phyloP scores from a whole-genome alignment of 2,888 invertebrate species.

The Nemoura dubitans region DNA sequence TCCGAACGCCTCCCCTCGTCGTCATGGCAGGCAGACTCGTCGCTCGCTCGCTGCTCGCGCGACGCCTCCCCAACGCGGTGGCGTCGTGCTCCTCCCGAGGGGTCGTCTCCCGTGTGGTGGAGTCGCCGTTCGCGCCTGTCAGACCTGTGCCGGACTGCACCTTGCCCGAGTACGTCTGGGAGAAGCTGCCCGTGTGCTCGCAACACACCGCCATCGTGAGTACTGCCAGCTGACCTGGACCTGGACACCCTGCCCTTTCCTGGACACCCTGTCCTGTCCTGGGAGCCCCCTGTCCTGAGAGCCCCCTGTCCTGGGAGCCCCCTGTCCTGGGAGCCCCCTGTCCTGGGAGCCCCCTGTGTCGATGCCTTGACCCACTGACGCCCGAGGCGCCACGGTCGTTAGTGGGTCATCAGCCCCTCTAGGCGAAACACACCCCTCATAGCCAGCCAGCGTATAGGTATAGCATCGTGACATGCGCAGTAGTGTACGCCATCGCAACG shows the following conservation, averaged over 20 bases:
- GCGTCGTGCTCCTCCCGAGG: not conserved
- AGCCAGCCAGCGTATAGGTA: too few relatives aligned
- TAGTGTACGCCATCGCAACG: too few relatives aligned
- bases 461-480: too few relatives aligned
- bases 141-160: constrained; percentile 67
- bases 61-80: not conserved
- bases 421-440: too few relatives aligned
- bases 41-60: not conserved
- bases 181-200: not conserved
- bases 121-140: constrained; percentile 62
- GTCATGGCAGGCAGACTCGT: not conserved
- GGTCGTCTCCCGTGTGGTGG: constrained; percentile 20
- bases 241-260: not conserved
- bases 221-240: not conserved
- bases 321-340: too few relatives aligned
- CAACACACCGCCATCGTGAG: not conserved
- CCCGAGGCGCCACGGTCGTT: too few relatives aligned
- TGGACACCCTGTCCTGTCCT: too few relatives aligned
- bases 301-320: too few relatives aligned
- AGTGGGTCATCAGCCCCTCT: too few relatives aligned
- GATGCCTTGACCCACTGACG: too few relatives aligned
- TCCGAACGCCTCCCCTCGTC: not conserved
- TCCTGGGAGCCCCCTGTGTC: too few relatives aligned
- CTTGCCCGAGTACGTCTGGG: constrained; percentile 69
- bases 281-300: too few relatives aligned